phyloP scores from a whole-genome alignment of 2,113 vertebrate genomes.

The Tragelaphus strepsiceros region DNA sequence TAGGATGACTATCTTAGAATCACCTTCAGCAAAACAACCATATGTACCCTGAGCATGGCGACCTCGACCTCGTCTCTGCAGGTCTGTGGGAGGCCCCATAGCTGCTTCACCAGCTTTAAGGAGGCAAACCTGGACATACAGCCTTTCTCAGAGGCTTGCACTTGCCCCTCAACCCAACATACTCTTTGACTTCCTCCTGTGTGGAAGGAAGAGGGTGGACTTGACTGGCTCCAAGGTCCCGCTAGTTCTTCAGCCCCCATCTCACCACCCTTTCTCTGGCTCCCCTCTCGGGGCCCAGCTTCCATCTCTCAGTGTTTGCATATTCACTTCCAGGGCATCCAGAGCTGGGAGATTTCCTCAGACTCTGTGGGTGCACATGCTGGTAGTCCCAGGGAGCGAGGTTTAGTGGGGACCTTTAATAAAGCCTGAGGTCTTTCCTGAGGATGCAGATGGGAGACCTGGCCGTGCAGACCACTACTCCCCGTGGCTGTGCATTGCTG shows the following conservation, averaged over 20 bases:
- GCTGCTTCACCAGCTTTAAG: neutral
- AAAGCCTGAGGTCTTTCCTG: neutral
- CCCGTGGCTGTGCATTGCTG: neutral
- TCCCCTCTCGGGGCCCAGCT: neutral
- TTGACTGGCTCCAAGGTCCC: neutral
- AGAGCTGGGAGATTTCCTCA: neutral
- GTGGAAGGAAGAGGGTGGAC: neutral
- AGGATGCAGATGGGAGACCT: neutral
- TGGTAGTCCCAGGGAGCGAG: neutral
- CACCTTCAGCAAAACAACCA: neutral
- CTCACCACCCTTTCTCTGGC: neutral
- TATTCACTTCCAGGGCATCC: neutral
- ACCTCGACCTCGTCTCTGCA: neutral
- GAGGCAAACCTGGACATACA: neutral
- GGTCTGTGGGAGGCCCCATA: neutral
- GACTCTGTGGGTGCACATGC: neutral
- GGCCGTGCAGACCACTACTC: rapidly evolving
- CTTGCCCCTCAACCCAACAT: too few species aligned
- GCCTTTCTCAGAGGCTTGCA: neutral
- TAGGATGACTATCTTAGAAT: neutral
- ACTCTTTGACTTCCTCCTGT: neutral
- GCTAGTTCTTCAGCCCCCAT: neutral
- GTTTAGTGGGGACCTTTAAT: neutral
- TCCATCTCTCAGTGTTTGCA: neutral
- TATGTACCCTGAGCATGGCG: rapidly evolving